Base-by-base conservation (phyloP, 92 coral and sea anemone genomes). In the Pocillopora meandrina region DNA sequence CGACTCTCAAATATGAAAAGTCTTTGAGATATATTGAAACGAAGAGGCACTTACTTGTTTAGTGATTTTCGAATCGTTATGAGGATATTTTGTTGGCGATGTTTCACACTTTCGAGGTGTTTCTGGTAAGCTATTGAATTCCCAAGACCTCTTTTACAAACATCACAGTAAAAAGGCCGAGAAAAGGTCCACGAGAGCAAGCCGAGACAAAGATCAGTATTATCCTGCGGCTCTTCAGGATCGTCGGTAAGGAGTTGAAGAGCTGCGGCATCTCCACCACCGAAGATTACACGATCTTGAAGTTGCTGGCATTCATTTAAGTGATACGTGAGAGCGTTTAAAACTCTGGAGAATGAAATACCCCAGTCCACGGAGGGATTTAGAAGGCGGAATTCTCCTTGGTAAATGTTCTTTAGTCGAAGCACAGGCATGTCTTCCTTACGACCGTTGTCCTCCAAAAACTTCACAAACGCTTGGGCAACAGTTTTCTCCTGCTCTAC, bases 41-140 rank as follows among this genome's bases (percentile, higher is more conserved):
- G 49, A 42, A 42, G 1, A 26, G 7, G 49, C 49, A 31, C 81
- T 31, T 86, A 89, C 95, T 86, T 91, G 66, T 90, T 89, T 49
- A 91, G 65, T 52, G 92, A 84, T 72, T 73, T 80, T 64, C 88
- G 77, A 34, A 91, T 91, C 73, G 76, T 83, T 63, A 55, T 61
- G 17, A 91, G 87, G 65, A 89, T 78, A n/a, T 23, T 10, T 65
- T 91, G 95, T 70, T 91, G 95, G 36, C 95, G 90, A 74, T 91
- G 95, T 21, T 67, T 85, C 56, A 86, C 84, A 15, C 66, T 74
- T 15, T 36, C 16, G 21, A 68, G 9, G 84, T 91, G 95, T 5
- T 57, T 80, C 13, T 15, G 19, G 12, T 84, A 66, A 16, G 80
- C 83, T 0, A 1, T 13, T 3, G 8, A 33, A 31, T 56, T 85